Base-by-base conservation (phyloP, 2,888 invertebrate species). In the Platycheirus rosarum region DNA sequence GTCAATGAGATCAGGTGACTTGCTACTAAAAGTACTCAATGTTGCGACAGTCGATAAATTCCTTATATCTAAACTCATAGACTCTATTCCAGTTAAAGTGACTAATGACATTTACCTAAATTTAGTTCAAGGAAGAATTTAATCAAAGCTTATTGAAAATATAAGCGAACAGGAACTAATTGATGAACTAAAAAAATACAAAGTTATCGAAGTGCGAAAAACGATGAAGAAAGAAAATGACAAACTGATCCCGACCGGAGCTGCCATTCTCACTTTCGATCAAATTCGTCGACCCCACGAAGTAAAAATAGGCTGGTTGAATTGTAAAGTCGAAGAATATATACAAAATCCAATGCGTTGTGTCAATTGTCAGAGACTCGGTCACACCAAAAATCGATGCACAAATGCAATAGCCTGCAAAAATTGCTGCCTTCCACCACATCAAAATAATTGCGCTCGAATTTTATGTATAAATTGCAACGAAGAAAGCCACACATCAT, bases 401-500 rank as follows among this genome's bases (percentile, higher is more conserved):
- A 53, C 42, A 1, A 57, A 20, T 13, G 16, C 18, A 7, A n/a
- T 49, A 16, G 8, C 42, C 9, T 80, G 76, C 32, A 84, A 65
- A 49, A 42, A 76, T 14, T 84, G 57, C 14, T 75, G 44, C 3
- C 8, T 46, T n/a, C 48, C 65, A 1, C 57, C 79, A 11, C 68
- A 53, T n/a, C 68, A 70, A 32, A 62, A 68, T 0, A n/a, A 40
- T 7, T 71, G 77, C 14, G 3, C 4, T n/a, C n/a, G n/a, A n/a
- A n/a, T n/a, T n/a, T n/a, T n/a, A n/a, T n/a, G n/a, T n/a, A n/a
- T n/a, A n/a, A 85, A 76, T 37, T 84, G 78, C 23, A 46, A 84
- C 14, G 66, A 46, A 13, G 84, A 84, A 13, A 68, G 20, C 11
- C 76, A 84, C 26, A 42, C 70, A 4, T 76, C 78, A 7, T 48